Base-by-base conservation (phyloP, 2,888 invertebrate species). In the Aphelenchoides bicaudatus region DNA sequence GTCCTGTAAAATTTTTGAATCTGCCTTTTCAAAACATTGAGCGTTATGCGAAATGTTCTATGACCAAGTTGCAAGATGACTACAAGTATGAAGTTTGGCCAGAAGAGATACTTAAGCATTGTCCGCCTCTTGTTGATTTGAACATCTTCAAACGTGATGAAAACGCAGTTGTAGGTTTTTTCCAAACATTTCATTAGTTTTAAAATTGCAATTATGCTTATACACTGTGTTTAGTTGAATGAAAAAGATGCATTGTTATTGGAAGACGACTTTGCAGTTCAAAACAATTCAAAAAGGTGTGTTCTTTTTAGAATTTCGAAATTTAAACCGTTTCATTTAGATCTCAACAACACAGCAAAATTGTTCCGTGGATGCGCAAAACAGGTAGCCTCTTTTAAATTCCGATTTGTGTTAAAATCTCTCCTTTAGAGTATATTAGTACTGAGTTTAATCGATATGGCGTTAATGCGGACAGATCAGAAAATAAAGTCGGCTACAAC, bases 341-440 rank as follows among this genome's bases (percentile, higher is more conserved):
- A 67, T 94, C 94, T 0, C 85, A 89, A 5, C 93, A 94, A 83
- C 96, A 98, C 84, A 91, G 91, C 1, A 88, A 90, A 67, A 90
- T 88, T 79, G 96, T 98, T 1, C 94, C 98, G 0, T 98, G 98
- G 98, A 85, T 98, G 79, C 86, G 98, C 53, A 88, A 93, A 70
- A 98, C 98, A 0, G n/a, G n/a, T n/a, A n/a, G n/a, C n/a, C n/a
- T n/a, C n/a, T n/a, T n/a, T n/a, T n/a, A n/a, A n/a, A n/a, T n/a
- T n/a, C n/a, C n/a, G n/a, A n/a, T n/a, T n/a, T n/a, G n/a, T n/a
- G n/a, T n/a, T n/a, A n/a, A n/a, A n/a, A n/a, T n/a, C n/a, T n/a
- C n/a, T n/a, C n/a, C n/a, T n/a, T n/a, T n/a, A n/a, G 98, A 98
- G 50, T 98, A 99, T 78, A 98, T 98, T 76, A 94, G 94, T 3